phyloP scores from a whole-genome alignment of 2,888 invertebrate species.

The Monopis laevigella region DNA sequence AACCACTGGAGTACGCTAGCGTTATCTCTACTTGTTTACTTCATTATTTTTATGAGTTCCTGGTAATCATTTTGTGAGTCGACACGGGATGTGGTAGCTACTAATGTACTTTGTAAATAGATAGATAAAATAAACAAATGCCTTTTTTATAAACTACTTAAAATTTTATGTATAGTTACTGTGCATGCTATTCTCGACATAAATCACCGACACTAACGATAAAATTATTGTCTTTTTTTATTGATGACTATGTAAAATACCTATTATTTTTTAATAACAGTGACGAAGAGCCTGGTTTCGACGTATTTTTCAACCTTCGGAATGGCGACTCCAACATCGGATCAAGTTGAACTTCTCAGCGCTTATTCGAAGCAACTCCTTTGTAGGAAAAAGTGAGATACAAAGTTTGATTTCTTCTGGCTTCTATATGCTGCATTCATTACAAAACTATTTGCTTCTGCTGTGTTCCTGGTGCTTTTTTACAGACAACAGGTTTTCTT shows the following conservation, averaged over 20 bases:
- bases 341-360: conserved; percentile 73
- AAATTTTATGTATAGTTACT: no score
- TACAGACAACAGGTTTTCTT: neutral
- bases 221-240: no score
- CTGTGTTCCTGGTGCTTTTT: neutral
- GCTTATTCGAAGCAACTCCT: conserved; percentile 60
- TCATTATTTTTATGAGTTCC: conserved; percentile 4
- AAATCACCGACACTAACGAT: no score
- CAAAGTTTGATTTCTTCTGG: neutral
- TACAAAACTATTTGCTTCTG: neutral
- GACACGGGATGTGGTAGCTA: no score
- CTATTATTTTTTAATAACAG: conserved; percentile 32
- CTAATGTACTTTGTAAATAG: no score
- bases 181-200: no score
- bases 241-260: no score
- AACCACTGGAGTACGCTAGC: neutral
- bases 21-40: conserved; percentile 2
- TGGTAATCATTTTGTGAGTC: no score
- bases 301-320: conserved; percentile 72
- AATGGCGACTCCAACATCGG: conserved; percentile 74
- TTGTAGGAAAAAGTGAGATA: conserved; percentile 31
- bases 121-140: no score
- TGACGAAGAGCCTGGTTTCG: conserved; percentile 75
- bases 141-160: no score
- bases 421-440: neutral